Evolutionary conservation across 2,113 vertebrate species (phyloP), one percentile per base, ranked within the genome.

Genomic region (Erinaceus europaeus): DNA sequence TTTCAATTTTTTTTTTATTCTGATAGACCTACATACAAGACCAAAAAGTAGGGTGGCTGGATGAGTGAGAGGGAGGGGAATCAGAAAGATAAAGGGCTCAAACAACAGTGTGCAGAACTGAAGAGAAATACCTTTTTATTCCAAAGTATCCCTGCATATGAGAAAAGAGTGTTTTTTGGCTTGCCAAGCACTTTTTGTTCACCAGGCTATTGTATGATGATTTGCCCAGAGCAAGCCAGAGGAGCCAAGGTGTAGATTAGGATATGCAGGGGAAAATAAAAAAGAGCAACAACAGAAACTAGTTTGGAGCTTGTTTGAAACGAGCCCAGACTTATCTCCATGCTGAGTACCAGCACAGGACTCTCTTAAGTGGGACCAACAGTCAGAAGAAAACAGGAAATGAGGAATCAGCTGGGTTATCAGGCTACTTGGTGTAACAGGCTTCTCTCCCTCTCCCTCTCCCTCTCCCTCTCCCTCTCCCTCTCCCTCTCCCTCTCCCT

Each of bases 91-190:
- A 57, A 46, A 13, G 38, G 29, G 17, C 13, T 20, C 20, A 20
- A 44, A 64, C 11, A 44, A 42, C 15, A 20, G 15, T 62, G 46
- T 29, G 1, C 29, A 42, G 46, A 57, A 12, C 34, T 27, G 52
- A 64, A 67, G 9, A 5, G 1, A 20, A 3, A 5, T 1, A 1
- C 2, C 7, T 0, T 29, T 78, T 52, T 61, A 11, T 57, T 46
- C 40, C n/a, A 2, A 5, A 2, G 2, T 9, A 53, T 9, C 29
- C 21, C 55, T 36, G 9, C 40, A 0, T 18, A 0, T 2, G 8
- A 23, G 59, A 48, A 7, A 20, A 3, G 1, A n/a, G 4, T 17
- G 50, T 7, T 6, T 32, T 29, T 57, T 29, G 4, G 73, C 42
- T 34, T 34, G 14, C 9, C 46, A 85, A 25, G 89, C 40, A 14